These are phyloP conservation scores for Trichoplusia ni DNA, from an alignment of 1,140 invertebrate species.

Conservation along the genomic window DNA sequence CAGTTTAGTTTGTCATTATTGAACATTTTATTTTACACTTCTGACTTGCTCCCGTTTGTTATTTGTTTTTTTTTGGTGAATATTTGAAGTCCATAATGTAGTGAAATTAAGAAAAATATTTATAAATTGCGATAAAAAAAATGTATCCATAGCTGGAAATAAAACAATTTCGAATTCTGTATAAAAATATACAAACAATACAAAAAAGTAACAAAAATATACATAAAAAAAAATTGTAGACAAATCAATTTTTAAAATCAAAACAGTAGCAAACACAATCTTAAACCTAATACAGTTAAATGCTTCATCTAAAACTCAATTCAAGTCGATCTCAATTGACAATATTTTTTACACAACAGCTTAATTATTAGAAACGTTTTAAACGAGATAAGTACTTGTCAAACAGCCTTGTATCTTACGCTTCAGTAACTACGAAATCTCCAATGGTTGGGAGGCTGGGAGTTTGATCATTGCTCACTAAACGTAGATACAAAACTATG, in stretches of 20 bases:
- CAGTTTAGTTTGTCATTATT: slow-evolving; percentile 16
- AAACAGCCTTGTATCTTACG: slow-evolving; percentile 51
- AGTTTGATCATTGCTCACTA: slow-evolving; percentile 17
- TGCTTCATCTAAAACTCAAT: background rate
- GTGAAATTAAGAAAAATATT: no score
- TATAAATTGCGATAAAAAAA: no score
- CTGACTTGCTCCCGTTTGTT: slow-evolving; percentile 29
- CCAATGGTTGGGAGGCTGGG: no score
- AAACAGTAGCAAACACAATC: no score
- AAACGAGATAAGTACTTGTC: slow-evolving; percentile 46
- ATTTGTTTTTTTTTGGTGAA: slow-evolving; percentile 8
- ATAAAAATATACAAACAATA: background rate
- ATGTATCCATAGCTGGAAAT: no score
- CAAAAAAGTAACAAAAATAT: no score
- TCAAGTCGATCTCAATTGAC: no score
- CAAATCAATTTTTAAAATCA: background rate
- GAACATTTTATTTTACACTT: slow-evolving; percentile 9
- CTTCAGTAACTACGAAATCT: slow-evolving; percentile 51
- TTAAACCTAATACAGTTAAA: background rate
- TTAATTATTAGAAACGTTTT: slow-evolving; percentile 37
- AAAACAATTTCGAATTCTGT: no score
- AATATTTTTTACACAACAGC: slow-evolving; percentile 27
- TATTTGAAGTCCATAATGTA: slow-evolving; percentile 39
- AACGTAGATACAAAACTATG: slow-evolving; percentile 34
- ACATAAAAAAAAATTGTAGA: background rate